phyloP scores from a whole-genome alignment of 2,113 vertebrate species.

The Odontesthes bonariensis region DNA sequence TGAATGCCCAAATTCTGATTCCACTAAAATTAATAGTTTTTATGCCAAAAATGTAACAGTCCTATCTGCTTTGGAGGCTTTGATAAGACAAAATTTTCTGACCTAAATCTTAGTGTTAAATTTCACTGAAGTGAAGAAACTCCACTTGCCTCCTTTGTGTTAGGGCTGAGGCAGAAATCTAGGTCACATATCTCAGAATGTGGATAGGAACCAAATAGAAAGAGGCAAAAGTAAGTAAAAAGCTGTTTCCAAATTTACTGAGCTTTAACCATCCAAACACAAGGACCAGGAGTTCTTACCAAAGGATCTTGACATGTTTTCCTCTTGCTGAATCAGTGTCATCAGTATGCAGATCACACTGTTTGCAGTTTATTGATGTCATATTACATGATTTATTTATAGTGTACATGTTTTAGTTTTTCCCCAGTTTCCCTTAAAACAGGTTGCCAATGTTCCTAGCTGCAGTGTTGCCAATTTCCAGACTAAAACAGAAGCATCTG shows the following conservation, averaged over 20 bases:
- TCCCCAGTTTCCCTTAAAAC: background rate
- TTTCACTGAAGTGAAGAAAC: background rate
- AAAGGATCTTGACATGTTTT: background rate
- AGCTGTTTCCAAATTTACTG: background rate
- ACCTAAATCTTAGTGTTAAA: background rate
- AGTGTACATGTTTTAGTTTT: background rate
- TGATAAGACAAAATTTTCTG: background rate
- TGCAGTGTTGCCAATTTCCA: background rate
- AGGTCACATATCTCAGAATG: background rate
- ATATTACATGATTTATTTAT: slow-evolving; percentile 26
- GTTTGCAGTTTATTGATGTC: background rate
- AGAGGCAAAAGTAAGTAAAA: background rate
- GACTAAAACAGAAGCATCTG: background rate
- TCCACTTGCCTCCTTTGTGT: background rate
- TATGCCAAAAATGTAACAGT: background rate
- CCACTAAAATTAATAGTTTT: background rate
- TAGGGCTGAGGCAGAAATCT: background rate
- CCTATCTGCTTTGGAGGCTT: background rate
- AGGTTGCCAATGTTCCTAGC: background rate
- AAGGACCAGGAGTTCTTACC: too few species aligned
- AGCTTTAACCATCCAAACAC: background rate
- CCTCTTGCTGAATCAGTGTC: background rate
- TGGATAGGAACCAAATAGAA: background rate
- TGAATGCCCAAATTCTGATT: background rate
- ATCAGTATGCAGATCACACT: background rate